Conservation (phyloP, 1,140 invertebrate species). For the Coptotermes formosanus region DNA sequence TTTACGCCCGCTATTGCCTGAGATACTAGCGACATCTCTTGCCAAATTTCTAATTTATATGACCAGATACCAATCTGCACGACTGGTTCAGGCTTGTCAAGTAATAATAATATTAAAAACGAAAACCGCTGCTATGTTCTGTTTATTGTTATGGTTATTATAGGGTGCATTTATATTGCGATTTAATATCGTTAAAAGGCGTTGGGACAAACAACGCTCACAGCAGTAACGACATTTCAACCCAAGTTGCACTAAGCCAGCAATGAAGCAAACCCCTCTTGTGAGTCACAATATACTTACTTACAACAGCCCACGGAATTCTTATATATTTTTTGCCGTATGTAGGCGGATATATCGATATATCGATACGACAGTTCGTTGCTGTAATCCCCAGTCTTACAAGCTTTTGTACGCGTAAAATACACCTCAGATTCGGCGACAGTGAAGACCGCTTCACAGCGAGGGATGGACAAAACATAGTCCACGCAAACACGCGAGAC, state of each 20-base stretch:
- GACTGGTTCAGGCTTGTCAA: neutral
- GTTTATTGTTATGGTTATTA: too few species aligned
- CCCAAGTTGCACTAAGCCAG: too few species aligned
- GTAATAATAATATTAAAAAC: neutral
- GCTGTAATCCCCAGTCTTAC: neutral
- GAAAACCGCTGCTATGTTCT: too few species aligned
- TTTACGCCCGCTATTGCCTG: constrained; percentile 26
- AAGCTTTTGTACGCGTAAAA: neutral
- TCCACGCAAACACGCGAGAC: neutral
- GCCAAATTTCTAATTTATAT: neutral
- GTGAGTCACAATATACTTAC: neutral
- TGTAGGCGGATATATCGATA: neutral
- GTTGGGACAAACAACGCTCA: too few species aligned
- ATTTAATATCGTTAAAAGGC: too few species aligned
- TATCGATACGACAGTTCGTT: neutral
- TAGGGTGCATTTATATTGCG: too few species aligned
- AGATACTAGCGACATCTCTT: constrained; percentile 31
- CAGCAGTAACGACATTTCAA: too few species aligned
- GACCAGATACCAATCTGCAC: neutral
- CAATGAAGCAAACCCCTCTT: too few species aligned
- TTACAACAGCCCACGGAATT: neutral
- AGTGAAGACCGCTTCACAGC: neutral
- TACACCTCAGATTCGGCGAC: too few species aligned
- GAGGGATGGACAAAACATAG: neutral
- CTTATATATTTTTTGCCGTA: neutral